These are phyloP conservation scores for Caenorhabditis sp. DNA, from an alignment of 2,888 invertebrate genomes.

Conservation along the genomic window DNA sequence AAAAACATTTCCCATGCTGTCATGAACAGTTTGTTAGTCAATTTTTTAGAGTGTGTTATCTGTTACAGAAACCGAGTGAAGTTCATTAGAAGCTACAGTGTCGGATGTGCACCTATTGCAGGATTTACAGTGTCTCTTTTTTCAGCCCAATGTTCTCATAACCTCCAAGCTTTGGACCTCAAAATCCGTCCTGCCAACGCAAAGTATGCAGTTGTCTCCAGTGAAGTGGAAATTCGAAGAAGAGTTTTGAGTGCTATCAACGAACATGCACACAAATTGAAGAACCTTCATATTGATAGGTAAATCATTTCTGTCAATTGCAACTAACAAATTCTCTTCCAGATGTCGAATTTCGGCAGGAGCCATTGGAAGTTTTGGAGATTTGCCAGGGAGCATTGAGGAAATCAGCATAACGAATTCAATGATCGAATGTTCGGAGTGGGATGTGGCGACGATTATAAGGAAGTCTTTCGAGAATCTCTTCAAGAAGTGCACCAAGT, in stretches of 20 bases:
- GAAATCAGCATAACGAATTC: conserved; percentile 59
- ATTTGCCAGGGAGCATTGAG: conserved; percentile 54
- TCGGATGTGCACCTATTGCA: too few species aligned
- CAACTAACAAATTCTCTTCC: too few species aligned
- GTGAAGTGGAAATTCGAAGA: conserved; percentile 41
- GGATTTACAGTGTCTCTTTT: too few species aligned
- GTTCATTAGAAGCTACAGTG: too few species aligned
- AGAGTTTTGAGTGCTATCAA: conserved; percentile 26
- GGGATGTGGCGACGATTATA: conserved; percentile 60
- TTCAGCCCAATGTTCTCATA: conserved; percentile 42
- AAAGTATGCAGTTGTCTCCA: conserved; percentile 35
- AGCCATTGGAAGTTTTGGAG: conserved; percentile 60
- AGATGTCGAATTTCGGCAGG: conserved; percentile 39
- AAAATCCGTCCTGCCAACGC: conserved; percentile 29
- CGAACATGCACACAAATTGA: conserved; percentile 36
- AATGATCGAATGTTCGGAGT: conserved; percentile 58
- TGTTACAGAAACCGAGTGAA: too few species aligned
- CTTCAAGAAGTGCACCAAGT: conserved; percentile 39
- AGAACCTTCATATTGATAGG: conserved; percentile 39
- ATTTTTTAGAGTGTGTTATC: too few species aligned
- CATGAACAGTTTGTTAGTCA: too few species aligned
- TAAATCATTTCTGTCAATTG: not conserved
- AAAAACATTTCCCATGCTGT: too few species aligned
- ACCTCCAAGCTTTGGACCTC: conserved; percentile 45
- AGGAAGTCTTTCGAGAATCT: conserved; percentile 48